Conservation (phyloP, 2,113 vertebrate genomes). For the Ophthalmolycus amberensis region DNA sequence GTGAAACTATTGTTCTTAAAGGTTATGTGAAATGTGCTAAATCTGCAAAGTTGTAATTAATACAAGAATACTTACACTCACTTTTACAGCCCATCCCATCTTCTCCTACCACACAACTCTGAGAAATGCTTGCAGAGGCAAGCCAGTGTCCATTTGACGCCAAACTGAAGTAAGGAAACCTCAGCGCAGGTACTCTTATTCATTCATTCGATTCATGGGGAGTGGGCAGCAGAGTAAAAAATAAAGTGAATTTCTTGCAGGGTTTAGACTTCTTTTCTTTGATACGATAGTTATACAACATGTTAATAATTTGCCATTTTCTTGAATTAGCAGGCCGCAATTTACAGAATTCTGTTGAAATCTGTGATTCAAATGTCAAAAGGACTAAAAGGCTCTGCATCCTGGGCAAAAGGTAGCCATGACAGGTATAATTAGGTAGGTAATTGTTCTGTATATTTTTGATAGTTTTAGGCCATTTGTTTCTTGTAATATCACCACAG, state of each 20-base stretch:
- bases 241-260: not conserved
- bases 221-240: not conserved
- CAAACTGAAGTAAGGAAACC: constrained; percentile 1
- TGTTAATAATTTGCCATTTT: not conserved
- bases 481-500: not conserved
- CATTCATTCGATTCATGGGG: not conserved
- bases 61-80: constrained; percentile 49
- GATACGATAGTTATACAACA: not conserved
- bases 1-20: not conserved
- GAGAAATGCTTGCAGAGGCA: constrained; percentile 30
- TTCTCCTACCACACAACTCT: constrained; percentile 36
- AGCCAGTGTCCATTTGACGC: constrained; percentile 22
- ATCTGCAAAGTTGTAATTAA: not conserved
- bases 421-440: not conserved
- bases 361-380: not conserved
- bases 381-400: not conserved
- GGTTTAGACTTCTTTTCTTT: not conserved
- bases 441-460: not conserved
- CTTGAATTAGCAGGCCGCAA: not conserved
- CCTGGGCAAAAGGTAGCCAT: not conserved
- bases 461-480: not conserved
- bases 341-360: not conserved
- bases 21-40: not conserved
- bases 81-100: constrained; percentile 19
- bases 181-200: not conserved